These are phyloP conservation scores for Drosophila setosimentum DNA, from an alignment of 2,888 invertebrate species.

Conservation along the genomic window DNA sequence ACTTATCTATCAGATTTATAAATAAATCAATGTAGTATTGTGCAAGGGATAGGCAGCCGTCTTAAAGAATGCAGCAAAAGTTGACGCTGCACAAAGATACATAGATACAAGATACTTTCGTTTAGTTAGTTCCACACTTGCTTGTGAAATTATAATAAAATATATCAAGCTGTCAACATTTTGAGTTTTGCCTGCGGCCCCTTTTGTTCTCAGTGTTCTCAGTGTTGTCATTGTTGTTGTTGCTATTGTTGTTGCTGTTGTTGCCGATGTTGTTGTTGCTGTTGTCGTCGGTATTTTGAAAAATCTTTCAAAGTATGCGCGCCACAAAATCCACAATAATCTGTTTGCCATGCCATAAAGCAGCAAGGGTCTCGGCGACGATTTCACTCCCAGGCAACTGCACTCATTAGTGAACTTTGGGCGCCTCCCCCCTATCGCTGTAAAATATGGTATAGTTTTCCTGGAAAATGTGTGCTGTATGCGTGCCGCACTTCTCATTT, in stretches of 20 bases:
- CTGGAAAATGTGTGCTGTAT: constrained; percentile 63
- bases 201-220: constrained; percentile 63
- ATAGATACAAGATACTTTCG: constrained; percentile 43
- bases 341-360: constrained; percentile 67
- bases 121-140: constrained; percentile 46
- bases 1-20: constrained; percentile 68
- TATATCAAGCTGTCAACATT: constrained; percentile 80
- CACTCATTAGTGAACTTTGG: constrained; percentile 71
- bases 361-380: constrained; percentile 33
- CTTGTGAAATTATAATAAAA: constrained; percentile 77
- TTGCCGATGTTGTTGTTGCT: constrained; percentile 30
- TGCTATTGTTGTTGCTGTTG: constrained; percentile 35
- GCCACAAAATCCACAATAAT: constrained; percentile 78
- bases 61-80: constrained; percentile 46
- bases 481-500: constrained; percentile 66
- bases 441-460: constrained; percentile 54
- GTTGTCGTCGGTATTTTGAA: constrained; percentile 75
- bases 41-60: constrained; percentile 28
- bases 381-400: constrained; percentile 27
- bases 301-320: constrained; percentile 73
- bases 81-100: constrained; percentile 30
- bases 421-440: constrained; percentile 6
- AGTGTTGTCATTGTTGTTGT: constrained; percentile 34
- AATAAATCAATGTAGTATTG: constrained; percentile 70
- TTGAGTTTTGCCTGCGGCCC: constrained; percentile 66